Percentiles rank a stretch among this genome's conserved stretches.
These are phyloP conservation scores for Eupeodes luniger DNA, from an alignment of 2,888 invertebrate species.

Conservation along the genomic window DNA sequence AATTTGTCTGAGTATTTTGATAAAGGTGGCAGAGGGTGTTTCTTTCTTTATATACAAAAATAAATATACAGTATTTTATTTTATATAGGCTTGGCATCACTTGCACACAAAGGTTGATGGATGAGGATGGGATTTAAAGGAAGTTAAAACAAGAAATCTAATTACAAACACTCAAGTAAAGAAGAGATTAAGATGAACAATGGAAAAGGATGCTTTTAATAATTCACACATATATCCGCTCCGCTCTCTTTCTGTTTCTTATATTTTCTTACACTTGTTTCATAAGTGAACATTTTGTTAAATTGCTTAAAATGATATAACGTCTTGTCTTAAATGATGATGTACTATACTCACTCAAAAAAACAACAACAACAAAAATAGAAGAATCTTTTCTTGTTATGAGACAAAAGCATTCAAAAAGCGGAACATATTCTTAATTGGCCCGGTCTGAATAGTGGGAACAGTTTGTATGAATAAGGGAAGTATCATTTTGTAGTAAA, in stretches of 20 bases:
- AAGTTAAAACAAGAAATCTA: conserved; percentile 34
- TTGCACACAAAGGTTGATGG: conserved; percentile 28
- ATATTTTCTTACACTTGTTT: background rate
- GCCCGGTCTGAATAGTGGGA: too few species aligned
- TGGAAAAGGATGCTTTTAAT: conserved; percentile 33
- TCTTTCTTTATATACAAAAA: background rate
- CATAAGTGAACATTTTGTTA: conserved; percentile 23
- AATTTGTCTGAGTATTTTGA: conserved; percentile 35
- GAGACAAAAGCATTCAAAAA: too few species aligned
- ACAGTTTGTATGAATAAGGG: too few species aligned
- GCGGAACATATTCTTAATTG: too few species aligned
- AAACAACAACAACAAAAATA: too few species aligned
- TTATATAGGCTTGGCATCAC: conserved; percentile 30
- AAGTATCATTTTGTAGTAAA: too few species aligned
- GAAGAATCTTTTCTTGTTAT: too few species aligned
- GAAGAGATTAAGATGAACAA: conserved; percentile 37
- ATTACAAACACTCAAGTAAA: conserved; percentile 40
- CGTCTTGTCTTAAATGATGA: background rate
- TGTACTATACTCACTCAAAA: background rate
- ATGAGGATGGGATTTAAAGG: conserved; percentile 10
- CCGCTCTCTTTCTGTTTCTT: background rate
- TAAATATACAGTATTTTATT: background rate
- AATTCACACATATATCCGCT: conserved; percentile 23
- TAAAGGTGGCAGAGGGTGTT: conserved; percentile 2
- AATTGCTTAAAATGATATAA: conserved; percentile 19